phyloP scores from a whole-genome alignment of 1,140 invertebrate species.

The Magallana angulata region DNA sequence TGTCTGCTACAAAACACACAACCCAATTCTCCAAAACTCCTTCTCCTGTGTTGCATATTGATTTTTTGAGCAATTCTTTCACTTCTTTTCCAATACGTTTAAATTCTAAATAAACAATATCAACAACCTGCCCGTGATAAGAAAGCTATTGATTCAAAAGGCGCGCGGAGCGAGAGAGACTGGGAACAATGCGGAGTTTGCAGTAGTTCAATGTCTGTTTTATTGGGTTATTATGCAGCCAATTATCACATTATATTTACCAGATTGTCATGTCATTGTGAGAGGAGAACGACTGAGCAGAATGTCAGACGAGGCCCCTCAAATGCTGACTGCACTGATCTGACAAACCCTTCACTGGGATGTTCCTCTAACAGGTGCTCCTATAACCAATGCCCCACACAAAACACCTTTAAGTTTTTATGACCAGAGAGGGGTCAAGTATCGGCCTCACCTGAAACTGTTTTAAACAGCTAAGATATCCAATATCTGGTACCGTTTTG shows the following conservation, averaged over 20 bases:
- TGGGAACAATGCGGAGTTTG: conserved; percentile 6
- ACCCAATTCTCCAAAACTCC: background rate
- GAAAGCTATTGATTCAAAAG: conserved; percentile 28
- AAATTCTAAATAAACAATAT: conserved; percentile 39
- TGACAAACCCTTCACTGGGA: background rate
- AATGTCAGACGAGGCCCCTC: background rate
- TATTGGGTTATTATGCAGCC: conserved; percentile 16
- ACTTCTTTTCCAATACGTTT: conserved; percentile 34
- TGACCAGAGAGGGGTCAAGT: background rate
- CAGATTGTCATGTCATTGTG: conserved; percentile 30
- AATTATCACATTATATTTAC: conserved; percentile 35
- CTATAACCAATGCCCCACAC: background rate
- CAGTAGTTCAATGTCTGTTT: conserved; percentile 23
- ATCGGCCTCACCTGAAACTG: background rate
- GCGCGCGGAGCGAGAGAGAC: background rate
- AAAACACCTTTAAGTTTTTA: background rate
- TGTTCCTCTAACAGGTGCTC: conserved; percentile 9
- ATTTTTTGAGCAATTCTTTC: conserved; percentile 31
- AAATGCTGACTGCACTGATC: background rate
- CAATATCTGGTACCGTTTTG: no score
- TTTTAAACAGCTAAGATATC: no score
- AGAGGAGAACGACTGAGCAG: background rate
- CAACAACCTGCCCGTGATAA: conserved; percentile 22
- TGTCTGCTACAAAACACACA: conserved; percentile 18
- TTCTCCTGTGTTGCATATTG: conserved; percentile 12